Conservation (phyloP, 2,888 invertebrate species). For the Linnaemya tessellans region DNA sequence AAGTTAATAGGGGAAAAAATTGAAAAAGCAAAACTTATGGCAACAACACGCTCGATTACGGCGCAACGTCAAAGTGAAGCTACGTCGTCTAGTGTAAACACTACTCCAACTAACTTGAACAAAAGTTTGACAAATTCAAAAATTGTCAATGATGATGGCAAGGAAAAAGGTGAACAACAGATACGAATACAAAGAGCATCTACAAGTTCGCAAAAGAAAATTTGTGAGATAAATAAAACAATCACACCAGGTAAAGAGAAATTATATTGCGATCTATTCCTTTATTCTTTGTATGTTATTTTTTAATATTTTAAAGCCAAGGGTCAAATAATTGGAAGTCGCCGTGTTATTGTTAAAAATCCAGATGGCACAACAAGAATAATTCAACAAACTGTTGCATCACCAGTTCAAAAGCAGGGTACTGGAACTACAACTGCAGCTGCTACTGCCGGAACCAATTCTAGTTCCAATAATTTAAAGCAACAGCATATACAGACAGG, state of each 20-base stretch:
- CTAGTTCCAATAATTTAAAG: conserved; percentile 81
- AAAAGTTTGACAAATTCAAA: conserved; percentile 84
- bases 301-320: conserved; percentile 73
- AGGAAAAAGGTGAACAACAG: conserved; percentile 96
- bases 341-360: conserved; percentile 84
- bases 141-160: conserved; percentile 86
- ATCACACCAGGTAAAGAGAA: conserved; percentile 79
- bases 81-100: conserved; percentile 76
- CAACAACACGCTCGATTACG: conserved; percentile 87
- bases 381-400: conserved; percentile 86
- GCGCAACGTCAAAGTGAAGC: conserved; percentile 71
- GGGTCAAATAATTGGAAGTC: conserved; percentile 79
- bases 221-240: conserved; percentile 85
- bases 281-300: neutral
- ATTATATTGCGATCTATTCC: neutral
- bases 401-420: conserved; percentile 84
- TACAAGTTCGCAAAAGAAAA: conserved; percentile 93
- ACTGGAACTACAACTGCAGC: conserved; percentile 85
- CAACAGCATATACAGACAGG: conserved; percentile 85
- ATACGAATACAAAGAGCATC: conserved; percentile 92
- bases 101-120: conserved; percentile 72
- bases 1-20: conserved; percentile 94
- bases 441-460: conserved; percentile 19
- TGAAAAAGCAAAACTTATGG: conserved; percentile 84
- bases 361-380: conserved; percentile 87